Conservation (phyloP, 2,113 vertebrate genomes). For the Vidua chalybeata region DNA sequence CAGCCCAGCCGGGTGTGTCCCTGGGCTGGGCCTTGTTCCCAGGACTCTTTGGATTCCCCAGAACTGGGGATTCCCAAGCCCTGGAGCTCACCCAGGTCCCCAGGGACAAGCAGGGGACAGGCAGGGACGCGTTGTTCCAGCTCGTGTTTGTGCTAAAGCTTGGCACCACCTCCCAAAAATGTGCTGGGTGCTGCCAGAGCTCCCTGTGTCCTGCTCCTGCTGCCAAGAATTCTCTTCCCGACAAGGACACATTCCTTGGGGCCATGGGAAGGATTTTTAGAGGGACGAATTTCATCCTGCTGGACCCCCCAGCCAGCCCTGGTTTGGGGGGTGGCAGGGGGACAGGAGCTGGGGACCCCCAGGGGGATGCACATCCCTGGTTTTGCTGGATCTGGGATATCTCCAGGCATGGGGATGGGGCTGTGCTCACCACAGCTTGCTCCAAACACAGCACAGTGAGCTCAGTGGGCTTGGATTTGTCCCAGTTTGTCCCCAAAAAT, state of each 20-base stretch:
- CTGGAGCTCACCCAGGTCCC: not conserved
- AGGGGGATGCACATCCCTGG: fast-evolving
- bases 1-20: not conserved
- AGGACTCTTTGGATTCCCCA: not conserved
- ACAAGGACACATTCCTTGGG: not conserved
- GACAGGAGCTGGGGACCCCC: not conserved
- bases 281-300: fast-evolving
- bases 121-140: not conserved
- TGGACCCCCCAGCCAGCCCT: not conserved
- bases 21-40: not conserved
- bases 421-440: not conserved
- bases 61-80: not conserved
- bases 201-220: not conserved
- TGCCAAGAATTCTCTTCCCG: not conserved
- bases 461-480: not conserved
- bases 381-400: not conserved
- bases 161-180: not conserved
- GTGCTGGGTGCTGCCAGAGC: not conserved
- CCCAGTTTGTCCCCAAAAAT: not conserved
- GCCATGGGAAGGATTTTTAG: not conserved
- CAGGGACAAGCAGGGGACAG: not conserved
- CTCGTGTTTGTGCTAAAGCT: not conserved
- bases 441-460: no score
- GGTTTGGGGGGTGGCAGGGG: not conserved
- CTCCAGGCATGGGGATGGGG: fast-evolving